Evolutionary conservation across 2,888 invertebrate species (phyloP).

Genomic region (Sphaerophoria rueppellii): DNA sequence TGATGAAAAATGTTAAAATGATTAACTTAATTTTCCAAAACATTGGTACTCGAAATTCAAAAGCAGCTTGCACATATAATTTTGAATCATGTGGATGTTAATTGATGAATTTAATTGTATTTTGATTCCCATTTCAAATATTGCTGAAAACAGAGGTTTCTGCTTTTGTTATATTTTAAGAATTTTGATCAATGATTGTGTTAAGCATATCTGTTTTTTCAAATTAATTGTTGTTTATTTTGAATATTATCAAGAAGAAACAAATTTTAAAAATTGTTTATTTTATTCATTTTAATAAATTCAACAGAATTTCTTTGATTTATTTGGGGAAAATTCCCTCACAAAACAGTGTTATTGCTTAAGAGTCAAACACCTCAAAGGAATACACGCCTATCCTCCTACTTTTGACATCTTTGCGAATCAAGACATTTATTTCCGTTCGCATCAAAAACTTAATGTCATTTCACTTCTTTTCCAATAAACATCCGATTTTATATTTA

Average conservation of each 20-base stretch:
- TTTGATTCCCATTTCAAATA: background rate
- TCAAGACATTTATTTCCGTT: slow-evolving; percentile 13
- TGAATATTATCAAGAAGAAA: no score
- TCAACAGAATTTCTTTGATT: background rate
- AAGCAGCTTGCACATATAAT: background rate
- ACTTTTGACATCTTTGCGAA: background rate
- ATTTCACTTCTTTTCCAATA: slow-evolving; percentile 29
- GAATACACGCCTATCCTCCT: background rate
- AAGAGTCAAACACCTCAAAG: slow-evolving; percentile 23
- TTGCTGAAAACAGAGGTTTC: background rate
- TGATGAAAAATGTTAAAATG: background rate
- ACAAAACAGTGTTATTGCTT: slow-evolving; percentile 8
- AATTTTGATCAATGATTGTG: background rate
- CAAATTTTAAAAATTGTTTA: no score
- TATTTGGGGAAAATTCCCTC: background rate
- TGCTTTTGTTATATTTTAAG: background rate
- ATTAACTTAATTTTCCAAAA: background rate
- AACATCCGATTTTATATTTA: background rate
- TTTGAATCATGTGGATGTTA: slow-evolving; percentile 6
- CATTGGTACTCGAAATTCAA: background rate
- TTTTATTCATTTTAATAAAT: background rate
- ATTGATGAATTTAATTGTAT: background rate
- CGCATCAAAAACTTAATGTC: slow-evolving; percentile 38
- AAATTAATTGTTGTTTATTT: no score
- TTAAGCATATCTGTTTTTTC: no score